Base-by-base conservation (phyloP, 2,888 invertebrate genomes). In the Parnassius smintheus region DNA sequence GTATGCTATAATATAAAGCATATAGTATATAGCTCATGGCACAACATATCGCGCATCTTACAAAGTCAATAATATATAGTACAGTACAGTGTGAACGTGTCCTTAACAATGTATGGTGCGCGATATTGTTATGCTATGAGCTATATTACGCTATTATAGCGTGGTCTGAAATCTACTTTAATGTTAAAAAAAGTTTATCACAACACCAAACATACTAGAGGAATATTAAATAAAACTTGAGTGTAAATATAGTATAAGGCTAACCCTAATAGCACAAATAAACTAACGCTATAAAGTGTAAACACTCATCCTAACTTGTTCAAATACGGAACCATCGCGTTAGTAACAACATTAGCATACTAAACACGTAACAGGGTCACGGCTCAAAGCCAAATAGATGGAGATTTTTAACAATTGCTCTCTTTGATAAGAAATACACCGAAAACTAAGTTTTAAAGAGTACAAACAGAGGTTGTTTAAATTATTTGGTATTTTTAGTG, bases 281-380 rank as follows among this genome's bases (percentile, higher is more conserved):
- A 62, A 66, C 58, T 60, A 49, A 58, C 64, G 51, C 41, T 45
- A 52, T 64, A 60, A 25, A 25, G 25, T 25, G 25, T 25, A 25
- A 25, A 62, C 22, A 54, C 62, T 54, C 51, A 54, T 59, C 52
- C 52, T 45, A 50, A 45, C 49, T 55, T 59, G 59, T 55, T 59
- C 62, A 63, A 64, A 63, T 56, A 59, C 64, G 61, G 63, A 66
- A 69, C 71, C 71, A 75, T 71, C 66, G 72, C 72, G 70, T 69
- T 68, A 65, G 69, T 80, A 82, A 81, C 77, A 78, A 82, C 80
- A 81, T 76, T 72, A 70, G 73, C 75, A 80, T 78, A 81, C 80
- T 73, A 75, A 77, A 75, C 73, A 65, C 78, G 76, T 78, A 81
- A 81, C 80, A 77, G 72, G 72, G 76, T 79, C 76, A 79, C 77